These are phyloP conservation scores for Pseudochirops cupreus DNA, from an alignment of 2,797 vertebrate species.

Conservation along the genomic window DNA sequence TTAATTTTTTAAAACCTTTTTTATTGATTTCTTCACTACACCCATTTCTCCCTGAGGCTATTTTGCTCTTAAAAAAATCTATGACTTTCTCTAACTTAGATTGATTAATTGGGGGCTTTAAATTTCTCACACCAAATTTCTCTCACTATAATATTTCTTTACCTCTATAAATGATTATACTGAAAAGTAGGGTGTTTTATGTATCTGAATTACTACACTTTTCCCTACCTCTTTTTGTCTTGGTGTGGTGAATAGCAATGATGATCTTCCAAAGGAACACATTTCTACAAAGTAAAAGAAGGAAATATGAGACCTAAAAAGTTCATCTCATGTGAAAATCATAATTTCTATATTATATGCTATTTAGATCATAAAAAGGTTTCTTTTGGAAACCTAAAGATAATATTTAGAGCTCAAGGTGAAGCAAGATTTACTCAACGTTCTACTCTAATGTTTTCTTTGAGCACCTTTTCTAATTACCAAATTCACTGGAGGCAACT, in stretches of 20 bases:
- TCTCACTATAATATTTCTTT: slow-evolving; percentile 22
- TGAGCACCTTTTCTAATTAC: slow-evolving; percentile 8
- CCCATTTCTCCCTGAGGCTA: slow-evolving; percentile 37
- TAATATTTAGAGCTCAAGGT: slow-evolving; percentile 48
- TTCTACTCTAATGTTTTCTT: neutral
- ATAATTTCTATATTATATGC: neutral
- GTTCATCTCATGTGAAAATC: neutral
- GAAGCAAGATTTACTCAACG: slow-evolving; percentile 35
- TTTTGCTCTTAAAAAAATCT: neutral
- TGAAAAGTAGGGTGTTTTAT: slow-evolving; percentile 39
- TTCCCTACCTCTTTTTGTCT: slow-evolving; percentile 54
- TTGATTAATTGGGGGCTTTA: slow-evolving; percentile 45
- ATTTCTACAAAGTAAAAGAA: neutral
- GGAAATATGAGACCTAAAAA: slow-evolving; percentile 26
- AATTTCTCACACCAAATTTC: slow-evolving; percentile 30
- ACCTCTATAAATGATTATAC: slow-evolving; percentile 28
- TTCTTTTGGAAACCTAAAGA: neutral
- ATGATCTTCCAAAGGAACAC: slow-evolving; percentile 45
- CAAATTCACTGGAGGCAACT: neutral
- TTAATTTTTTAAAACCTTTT: slow-evolving; percentile 11
- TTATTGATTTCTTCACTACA: slow-evolving; percentile 41
- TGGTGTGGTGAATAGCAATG: slow-evolving; percentile 18
- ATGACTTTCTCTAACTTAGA: slow-evolving; percentile 34
- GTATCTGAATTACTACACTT: slow-evolving; percentile 23
- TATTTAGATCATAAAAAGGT: neutral